Evolutionary conservation across 2,888 invertebrate species (phyloP).

Genomic region (Drosophila nigritarsus): DNA sequence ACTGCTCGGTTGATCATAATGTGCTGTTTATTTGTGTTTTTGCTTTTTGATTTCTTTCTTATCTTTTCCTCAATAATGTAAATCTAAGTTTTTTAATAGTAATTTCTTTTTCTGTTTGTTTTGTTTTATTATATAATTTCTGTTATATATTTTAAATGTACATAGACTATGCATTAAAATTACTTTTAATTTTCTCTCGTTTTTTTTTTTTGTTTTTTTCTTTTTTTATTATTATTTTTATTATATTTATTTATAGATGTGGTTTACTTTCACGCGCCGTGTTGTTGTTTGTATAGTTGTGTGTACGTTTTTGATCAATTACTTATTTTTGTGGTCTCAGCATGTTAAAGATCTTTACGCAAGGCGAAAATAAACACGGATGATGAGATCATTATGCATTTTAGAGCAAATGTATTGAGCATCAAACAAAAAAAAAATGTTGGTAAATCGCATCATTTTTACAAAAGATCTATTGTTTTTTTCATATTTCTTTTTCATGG

Average conservation of each 20-base stretch:
- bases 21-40: slow-evolving; percentile 38
- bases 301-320: slow-evolving; percentile 36
- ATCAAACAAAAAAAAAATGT: slow-evolving; percentile 30
- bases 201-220: slow-evolving; percentile 12
- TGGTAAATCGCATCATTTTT: slow-evolving; percentile 28
- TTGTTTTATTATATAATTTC: slow-evolving; percentile 64
- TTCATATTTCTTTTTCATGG: slow-evolving; percentile 30
- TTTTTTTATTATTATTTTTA: slow-evolving; percentile 30
- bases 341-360: slow-evolving; percentile 56
- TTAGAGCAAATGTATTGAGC: slow-evolving; percentile 69
- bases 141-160: slow-evolving; percentile 76
- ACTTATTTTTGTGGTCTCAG: slow-evolving; percentile 52
- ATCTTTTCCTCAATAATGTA: slow-evolving; percentile 61
- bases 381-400: slow-evolving; percentile 85
- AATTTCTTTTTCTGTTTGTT: slow-evolving; percentile 42
- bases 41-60: slow-evolving; percentile 20
- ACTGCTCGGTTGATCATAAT: slow-evolving; percentile 62
- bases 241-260: slow-evolving; percentile 69
- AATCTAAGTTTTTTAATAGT: slow-evolving; percentile 73
- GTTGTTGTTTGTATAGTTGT: slow-evolving; percentile 48
- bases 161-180: slow-evolving; percentile 74
- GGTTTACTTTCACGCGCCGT: slow-evolving; percentile 69
- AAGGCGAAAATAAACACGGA: slow-evolving; percentile 85
- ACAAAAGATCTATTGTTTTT: slow-evolving; percentile 30
- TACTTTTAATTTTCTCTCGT: slow-evolving; percentile 60